Base-by-base conservation (phyloP, 2,113 vertebrate genomes). In the Platysteira castanea region DNA sequence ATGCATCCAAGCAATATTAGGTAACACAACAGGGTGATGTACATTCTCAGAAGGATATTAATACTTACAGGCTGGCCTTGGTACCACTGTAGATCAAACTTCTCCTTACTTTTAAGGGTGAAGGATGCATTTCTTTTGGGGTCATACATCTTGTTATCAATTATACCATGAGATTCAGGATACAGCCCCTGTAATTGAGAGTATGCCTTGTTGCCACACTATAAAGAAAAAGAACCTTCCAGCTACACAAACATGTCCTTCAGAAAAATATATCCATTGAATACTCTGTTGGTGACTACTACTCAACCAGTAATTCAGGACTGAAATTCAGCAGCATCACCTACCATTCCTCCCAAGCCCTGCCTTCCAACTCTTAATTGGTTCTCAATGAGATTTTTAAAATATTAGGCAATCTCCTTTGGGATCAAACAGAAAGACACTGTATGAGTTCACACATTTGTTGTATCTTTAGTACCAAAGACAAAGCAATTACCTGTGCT, bases 101-200 rank as follows among this genome's bases (percentile, higher is more conserved):
- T 99, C 96, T 99, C 99, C 2, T 93, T 4, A 10, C 24, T 97
- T 97, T 30, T 99, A 67, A 99, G 97, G 54, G 98, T 98, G 97
- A 99, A 99, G 33, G 41, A 97, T 63, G 97, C 91, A 41, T 99
- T 98, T 70, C 94, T 98, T 49, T 84, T 95, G 61, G 98, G 98
- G 37, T 99, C 99, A 73, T 99, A 99, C 97, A 99, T 99, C 97
- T 99, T 99, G 97, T 99, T 99, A 96, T 99, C 99, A 83, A 99
- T 98, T 60, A 99, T 98, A 47, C 99, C 99, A 81, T 99, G 99
- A 56, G 99, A 99, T 97, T 99, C 99, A 20, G 99, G 99, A 97
- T 99, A 99, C 67, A 99, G 98, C 50, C 99, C 99, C 99, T 99
- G 96, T 20, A 96, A 96, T 87, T 50, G 27, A 94, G 3, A 95